Evolutionary conservation across 92 coral and sea anemone species (phyloP).

Genomic region (Heliopora coerulea): DNA sequence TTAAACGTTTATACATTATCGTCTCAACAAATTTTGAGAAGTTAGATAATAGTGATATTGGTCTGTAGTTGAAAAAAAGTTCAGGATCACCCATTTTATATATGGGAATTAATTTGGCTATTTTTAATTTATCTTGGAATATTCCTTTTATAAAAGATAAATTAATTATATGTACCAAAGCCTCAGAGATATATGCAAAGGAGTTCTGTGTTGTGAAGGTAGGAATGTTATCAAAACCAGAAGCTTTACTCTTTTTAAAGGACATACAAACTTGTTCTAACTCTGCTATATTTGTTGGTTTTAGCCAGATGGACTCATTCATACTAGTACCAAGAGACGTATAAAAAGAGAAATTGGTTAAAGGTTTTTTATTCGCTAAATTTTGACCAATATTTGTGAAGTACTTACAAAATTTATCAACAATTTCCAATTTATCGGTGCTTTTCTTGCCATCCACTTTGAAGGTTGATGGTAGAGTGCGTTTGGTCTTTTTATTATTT

Average conservation of each 20-base stretch:
- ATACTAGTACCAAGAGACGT: neutral
- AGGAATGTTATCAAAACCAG: constrained; percentile 38
- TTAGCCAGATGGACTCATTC: neutral
- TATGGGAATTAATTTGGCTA: too few relatives aligned
- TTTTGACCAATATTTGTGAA: constrained; percentile 22
- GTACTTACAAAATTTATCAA: constrained; percentile 4
- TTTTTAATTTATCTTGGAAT: too few relatives aligned
- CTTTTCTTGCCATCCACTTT: neutral
- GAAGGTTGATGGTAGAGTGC: neutral
- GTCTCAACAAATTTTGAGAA: too few relatives aligned
- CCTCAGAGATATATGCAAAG: constrained; percentile 3
- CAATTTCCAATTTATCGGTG: neutral
- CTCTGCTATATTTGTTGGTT: neutral
- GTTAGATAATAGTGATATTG: too few relatives aligned
- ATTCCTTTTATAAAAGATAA: too few relatives aligned
- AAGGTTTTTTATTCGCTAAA: constrained; percentile 6
- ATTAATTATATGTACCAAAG: too few relatives aligned
- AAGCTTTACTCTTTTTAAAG: neutral
- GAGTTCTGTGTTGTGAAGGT: neutral
- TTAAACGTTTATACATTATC: too few relatives aligned
- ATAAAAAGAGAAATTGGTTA: neutral
- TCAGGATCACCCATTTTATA: too few relatives aligned
- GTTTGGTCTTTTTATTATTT: neutral
- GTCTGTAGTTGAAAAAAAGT: too few relatives aligned
- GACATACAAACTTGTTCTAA: neutral